Base-by-base conservation (phyloP, 2,888 invertebrate species). In the Hydraecia micacea region DNA sequence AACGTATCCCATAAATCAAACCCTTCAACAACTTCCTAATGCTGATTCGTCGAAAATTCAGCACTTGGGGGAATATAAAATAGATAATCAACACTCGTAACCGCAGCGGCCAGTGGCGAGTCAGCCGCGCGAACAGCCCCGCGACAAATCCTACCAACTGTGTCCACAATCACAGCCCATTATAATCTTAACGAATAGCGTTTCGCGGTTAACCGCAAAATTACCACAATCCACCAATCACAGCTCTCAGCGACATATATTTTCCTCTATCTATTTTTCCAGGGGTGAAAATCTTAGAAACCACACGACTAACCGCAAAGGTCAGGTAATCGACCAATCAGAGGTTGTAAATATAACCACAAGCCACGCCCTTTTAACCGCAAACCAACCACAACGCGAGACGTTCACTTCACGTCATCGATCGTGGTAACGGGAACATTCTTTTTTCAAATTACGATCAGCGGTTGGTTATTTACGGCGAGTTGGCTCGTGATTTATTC, bases 321-420 rank as follows among this genome's bases (percentile, higher is more conserved):
- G 96, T 96, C 96, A 97, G 95, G 95, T 96, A 93, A 96, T 96
- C 95, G 95, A 93, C 97, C 97, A 97, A 97, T 97, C 92, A 95
- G 91, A 94, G 94, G 92, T 95, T 95, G 95, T 96, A 96, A 96
- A 96, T 97, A 94, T 96, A 95, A 97, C 97, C 97, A 91, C 97
- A 97, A 96, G 94, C 97, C 97, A 97, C 97, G 97, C 97, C 97
- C 96, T 92, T 91, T 93, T 97, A 97, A 97, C 97, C 97, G 96
- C 97, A 97, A 97, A 97, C 97, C 97, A 97, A 97, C 97, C 97
- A 96, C 97, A 96, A 95, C 93, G 95, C 96, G 95, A 97, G 96
- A 97, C 95, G 94, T 93, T 94, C 88, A 92, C 92, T 92, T 94
- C 93, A 92, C 93, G 93, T 93, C 94, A 96, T 95, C 95, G 96